A percentile compares a stretch with the other conserved stretches of the same genome.
Conservation (phyloP, 2,113 vertebrate genomes). For the Puntigrus tetrazona region DNA sequence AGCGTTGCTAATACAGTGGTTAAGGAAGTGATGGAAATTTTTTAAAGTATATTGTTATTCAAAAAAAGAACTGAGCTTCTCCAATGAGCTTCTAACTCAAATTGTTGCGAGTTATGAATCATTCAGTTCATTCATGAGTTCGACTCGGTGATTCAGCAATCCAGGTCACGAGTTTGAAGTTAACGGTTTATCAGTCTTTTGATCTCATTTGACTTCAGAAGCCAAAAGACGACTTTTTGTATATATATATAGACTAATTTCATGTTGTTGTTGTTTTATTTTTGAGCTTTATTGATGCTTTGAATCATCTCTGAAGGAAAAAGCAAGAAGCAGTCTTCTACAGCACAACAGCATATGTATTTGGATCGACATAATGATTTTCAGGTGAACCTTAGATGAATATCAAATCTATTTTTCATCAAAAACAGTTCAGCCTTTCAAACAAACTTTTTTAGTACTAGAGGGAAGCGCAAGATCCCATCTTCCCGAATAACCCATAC, state of each 20-base stretch:
- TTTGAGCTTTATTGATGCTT: not conserved
- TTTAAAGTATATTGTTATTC: too few species aligned
- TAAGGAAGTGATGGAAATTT: too few species aligned
- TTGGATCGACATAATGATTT: not conserved
- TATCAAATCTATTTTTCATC: not conserved
- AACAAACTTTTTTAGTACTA: not conserved
- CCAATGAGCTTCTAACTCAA: not conserved
- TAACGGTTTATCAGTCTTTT: not conserved
- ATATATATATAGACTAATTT: not conserved
- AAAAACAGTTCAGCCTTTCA: not conserved
- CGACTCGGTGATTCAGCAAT: not conserved
- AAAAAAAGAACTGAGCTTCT: not conserved
- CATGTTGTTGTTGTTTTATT: not conserved
- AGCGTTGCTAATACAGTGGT: too few species aligned
- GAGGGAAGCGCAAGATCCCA: not conserved
- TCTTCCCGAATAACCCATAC: slow-evolving; percentile 39
- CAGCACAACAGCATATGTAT: not conserved
- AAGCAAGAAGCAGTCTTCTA: not conserved
- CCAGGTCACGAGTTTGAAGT: not conserved
- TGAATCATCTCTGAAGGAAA: not conserved
- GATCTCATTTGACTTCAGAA: not conserved
- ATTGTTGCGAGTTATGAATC: not conserved
- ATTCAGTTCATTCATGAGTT: not conserved
- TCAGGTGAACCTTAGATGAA: not conserved
- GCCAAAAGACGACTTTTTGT: not conserved